These are phyloP conservation scores for Hyperoplus lanceolatus DNA, from an alignment of 2,797 vertebrate species.

Conservation along the genomic window DNA sequence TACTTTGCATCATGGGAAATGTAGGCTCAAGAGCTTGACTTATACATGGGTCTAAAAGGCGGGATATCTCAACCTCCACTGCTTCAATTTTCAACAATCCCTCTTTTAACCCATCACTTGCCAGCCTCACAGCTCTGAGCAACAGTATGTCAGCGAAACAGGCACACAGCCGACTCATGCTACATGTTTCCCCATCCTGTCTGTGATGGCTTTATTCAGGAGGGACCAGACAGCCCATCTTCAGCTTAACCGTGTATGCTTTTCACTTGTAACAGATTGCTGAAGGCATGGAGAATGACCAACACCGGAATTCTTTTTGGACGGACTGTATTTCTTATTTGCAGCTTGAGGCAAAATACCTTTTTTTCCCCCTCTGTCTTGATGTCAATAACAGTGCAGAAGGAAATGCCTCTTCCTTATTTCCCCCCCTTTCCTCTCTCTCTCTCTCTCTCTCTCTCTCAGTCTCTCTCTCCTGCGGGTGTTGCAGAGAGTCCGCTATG, in stretches of 20 bases:
- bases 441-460: constrained; percentile 11
- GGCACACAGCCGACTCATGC: constrained; percentile 4
- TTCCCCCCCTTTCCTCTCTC: background rate
- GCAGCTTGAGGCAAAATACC: constrained; percentile 9
- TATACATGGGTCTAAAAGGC: background rate
- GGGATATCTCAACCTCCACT: background rate
- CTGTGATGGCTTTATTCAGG: background rate
- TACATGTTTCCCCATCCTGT: background rate
- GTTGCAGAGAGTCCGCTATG: constrained; percentile 43
- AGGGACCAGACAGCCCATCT: constrained; percentile 2
- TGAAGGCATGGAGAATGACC: background rate
- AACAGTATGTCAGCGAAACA: background rate
- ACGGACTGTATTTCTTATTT: constrained; percentile 24
- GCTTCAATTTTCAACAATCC: background rate
- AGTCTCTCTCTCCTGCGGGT: constrained; percentile 17
- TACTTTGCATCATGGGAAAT: constrained; percentile 24
- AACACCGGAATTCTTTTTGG: background rate
- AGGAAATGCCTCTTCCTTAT: constrained; percentile 41
- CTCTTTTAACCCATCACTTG: background rate
- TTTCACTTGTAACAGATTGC: constrained; percentile 1
- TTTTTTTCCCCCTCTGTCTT: constrained; percentile 19
- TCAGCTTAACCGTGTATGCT: constrained; percentile 14
- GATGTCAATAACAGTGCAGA: constrained; percentile 48
- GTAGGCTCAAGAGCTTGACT: background rate
- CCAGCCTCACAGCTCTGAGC: background rate